Percentiles rank a stretch among this genome's conserved stretches.
Evolutionary conservation across 2,797 vertebrate genomes (phyloP).

Genomic region (Coregonus suidteri): DNA sequence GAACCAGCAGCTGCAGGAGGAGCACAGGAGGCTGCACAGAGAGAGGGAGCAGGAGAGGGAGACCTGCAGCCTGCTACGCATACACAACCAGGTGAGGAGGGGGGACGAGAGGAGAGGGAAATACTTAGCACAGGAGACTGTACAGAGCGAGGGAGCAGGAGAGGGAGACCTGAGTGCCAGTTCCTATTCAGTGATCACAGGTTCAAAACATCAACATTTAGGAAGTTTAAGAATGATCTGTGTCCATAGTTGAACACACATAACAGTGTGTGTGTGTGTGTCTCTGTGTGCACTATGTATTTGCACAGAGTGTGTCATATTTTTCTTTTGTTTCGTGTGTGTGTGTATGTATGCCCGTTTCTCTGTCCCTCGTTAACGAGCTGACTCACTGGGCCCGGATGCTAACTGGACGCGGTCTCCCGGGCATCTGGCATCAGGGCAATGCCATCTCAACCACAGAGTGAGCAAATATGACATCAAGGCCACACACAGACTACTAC

Average conservation of each 20-base stretch:
- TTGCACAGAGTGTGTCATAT: conserved; percentile 59
- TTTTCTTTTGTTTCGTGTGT: conserved; percentile 48
- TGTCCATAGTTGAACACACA: conserved; percentile 54
- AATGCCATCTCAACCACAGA: conserved; percentile 72
- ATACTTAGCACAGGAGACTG: conserved; percentile 66
- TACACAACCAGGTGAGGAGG: conserved; percentile 83
- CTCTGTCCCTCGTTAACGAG: conserved; percentile 61
- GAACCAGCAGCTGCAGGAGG: conserved; percentile 86
- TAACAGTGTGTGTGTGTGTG: not conserved
- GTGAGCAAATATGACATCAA: conserved; percentile 75
- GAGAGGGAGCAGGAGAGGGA: conserved; percentile 87
- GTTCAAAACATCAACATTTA: conserved; percentile 73
- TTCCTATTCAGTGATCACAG: conserved; percentile 72
- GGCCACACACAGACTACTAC: conserved; percentile 45
- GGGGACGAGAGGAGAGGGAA: conserved; percentile 5
- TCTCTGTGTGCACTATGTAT: no score
- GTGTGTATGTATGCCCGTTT: conserved; percentile 5
- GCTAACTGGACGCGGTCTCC: conserved; percentile 64
- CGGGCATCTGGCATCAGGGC: conserved; percentile 73
- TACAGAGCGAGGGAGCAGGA: conserved; percentile 84
- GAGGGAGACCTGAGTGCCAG: conserved; percentile 73
- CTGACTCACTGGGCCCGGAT: conserved; percentile 71
- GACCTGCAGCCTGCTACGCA: conserved; percentile 82
- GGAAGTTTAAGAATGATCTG: conserved; percentile 56
- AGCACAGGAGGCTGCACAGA: conserved; percentile 85